phyloP scores from a whole-genome alignment of 2,797 vertebrate species.

The Lophius americanus region DNA sequence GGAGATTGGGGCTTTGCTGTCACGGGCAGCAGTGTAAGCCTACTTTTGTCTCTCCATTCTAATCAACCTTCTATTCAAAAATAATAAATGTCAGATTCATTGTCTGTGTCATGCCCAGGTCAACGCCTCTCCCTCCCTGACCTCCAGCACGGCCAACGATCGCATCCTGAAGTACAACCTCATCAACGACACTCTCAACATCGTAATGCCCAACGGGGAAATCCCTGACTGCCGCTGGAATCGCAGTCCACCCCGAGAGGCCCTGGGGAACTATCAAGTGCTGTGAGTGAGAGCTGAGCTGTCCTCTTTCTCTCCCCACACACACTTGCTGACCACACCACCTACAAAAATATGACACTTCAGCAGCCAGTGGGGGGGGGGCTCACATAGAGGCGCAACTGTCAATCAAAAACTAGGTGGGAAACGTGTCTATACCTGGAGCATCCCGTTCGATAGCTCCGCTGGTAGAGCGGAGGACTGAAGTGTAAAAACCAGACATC shows the following conservation, averaged over 20 bases:
- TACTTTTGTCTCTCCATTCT: too few relatives aligned
- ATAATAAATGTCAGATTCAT: conserved; percentile 2
- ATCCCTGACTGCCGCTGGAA: conserved; percentile 97
- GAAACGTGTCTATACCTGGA: not conserved
- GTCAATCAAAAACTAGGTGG: too few relatives aligned
- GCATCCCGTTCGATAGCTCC: not conserved
- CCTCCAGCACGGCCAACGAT: conserved; percentile 97
- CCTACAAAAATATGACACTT: too few relatives aligned
- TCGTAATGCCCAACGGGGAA: conserved; percentile 93
- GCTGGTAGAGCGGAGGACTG: conserved; percentile 14
- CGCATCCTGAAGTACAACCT: conserved; percentile 98
- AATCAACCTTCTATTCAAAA: too few relatives aligned
- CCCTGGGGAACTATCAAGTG: conserved; percentile 94
- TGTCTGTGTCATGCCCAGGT: conserved; percentile 79
- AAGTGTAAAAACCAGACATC: not conserved
- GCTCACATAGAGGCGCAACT: not conserved
- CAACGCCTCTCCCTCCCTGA: conserved; percentile 96
- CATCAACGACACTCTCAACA: conserved; percentile 97
- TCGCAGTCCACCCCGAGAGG: conserved; percentile 91
- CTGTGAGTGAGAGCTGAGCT: conserved; percentile 85
- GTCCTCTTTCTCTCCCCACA: too few relatives aligned
- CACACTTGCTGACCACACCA: too few relatives aligned
- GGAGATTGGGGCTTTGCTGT: too few relatives aligned
- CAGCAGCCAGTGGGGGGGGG: not conserved
- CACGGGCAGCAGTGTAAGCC: too few relatives aligned